A percentile compares a stretch with the other conserved stretches of the same genome.
These are phyloP conservation scores for Pygocentrus nattereri DNA, from an alignment of 2,797 vertebrate genomes.

Conservation along the genomic window DNA sequence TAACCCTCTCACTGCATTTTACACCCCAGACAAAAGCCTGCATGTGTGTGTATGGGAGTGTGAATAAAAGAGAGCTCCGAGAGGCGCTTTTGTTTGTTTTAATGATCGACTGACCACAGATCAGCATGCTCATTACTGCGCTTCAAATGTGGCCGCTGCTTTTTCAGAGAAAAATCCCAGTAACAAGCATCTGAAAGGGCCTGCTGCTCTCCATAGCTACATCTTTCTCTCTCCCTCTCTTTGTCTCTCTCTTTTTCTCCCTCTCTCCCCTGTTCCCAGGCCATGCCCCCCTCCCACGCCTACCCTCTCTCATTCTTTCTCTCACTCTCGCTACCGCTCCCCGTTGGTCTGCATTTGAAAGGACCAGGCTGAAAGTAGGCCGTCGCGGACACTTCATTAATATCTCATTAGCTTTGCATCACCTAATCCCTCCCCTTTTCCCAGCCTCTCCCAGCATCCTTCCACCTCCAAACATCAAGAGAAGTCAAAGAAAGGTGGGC, in stretches of 20 bases:
- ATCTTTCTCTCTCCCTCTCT: not conserved
- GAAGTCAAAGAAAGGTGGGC: conserved; percentile 7
- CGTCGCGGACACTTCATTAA: conserved; percentile 47
- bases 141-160: conserved; percentile 63
- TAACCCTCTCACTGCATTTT: not conserved
- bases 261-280: conserved; percentile 5
- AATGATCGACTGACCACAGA: conserved; percentile 63
- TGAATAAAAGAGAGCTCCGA: conserved; percentile 30
- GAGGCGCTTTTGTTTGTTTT: conserved; percentile 62
- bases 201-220: not conserved
- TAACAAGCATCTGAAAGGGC: conserved; percentile 37
- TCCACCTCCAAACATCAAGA: not conserved
- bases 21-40: not conserved
- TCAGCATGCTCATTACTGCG: conserved; percentile 65
- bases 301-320: conserved; percentile 28
- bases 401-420: conserved; percentile 56
- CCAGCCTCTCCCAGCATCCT: conserved; percentile 27
- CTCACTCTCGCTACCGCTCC: conserved; percentile 1
- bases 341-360: conserved; percentile 22
- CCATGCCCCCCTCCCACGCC: not conserved
- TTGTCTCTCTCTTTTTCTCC: not conserved
- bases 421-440: conserved; percentile 37
- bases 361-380: conserved; percentile 46
- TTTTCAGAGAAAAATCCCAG: conserved; percentile 44
- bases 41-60: conserved; percentile 47